These are phyloP conservation scores for Furnarius figulus DNA, from an alignment of 2,113 vertebrate species.

Conservation along the genomic window DNA sequence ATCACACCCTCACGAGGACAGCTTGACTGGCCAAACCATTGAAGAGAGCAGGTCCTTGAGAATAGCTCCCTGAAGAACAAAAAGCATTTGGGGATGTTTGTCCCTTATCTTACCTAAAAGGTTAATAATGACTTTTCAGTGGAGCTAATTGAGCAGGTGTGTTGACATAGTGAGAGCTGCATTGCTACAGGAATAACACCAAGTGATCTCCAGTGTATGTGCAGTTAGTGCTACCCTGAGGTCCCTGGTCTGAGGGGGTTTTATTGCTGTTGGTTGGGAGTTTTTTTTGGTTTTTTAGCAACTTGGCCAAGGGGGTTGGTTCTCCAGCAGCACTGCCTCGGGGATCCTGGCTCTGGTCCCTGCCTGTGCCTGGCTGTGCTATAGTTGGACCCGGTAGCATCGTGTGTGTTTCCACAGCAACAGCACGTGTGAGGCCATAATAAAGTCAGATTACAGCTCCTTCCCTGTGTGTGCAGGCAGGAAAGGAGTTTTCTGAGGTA, in stretches of 20 bases:
- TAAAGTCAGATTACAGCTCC: slow-evolving; percentile 16
- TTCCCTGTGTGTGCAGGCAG: background rate
- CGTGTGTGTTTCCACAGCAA: background rate
- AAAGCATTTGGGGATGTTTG: background rate
- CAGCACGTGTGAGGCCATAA: background rate
- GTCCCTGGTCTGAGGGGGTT: background rate
- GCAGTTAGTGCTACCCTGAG: accelerated
- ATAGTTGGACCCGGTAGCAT: background rate
- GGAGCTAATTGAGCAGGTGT: background rate
- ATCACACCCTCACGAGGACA: background rate
- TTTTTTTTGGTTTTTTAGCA: background rate
- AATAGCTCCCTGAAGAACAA: background rate
- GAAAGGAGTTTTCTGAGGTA: slow-evolving; percentile 40
- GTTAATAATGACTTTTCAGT: background rate
- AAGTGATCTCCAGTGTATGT: background rate
- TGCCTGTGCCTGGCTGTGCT: background rate
- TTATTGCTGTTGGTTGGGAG: background rate
- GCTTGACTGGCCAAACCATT: background rate
- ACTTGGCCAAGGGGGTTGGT: background rate
- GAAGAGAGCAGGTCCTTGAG: background rate
- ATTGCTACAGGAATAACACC: background rate
- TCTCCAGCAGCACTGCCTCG: background rate
- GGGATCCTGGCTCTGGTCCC: background rate
- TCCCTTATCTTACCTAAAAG: background rate
- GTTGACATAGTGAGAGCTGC: background rate